Evolutionary conservation across 2,888 invertebrate genomes (phyloP).

Genomic region (Mylabris sibirica): DNA sequence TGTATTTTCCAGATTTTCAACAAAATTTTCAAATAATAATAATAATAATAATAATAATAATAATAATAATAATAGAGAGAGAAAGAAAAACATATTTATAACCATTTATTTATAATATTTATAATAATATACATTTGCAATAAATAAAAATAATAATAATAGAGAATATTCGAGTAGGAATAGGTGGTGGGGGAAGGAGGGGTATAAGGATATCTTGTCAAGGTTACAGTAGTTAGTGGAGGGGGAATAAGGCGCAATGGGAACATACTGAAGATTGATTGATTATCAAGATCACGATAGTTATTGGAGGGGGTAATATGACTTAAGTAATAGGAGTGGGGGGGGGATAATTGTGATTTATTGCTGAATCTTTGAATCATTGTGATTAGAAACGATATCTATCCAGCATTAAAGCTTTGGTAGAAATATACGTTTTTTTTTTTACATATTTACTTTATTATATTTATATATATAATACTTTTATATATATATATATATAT

Average conservation of each 20-base stretch:
- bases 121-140: slow-evolving; percentile 39
- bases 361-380: background rate
- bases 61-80: background rate
- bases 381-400: background rate
- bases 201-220: too few species aligned
- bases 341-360: background rate
- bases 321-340: too few species aligned
- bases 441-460: background rate
- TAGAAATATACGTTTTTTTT: slow-evolving; percentile 26
- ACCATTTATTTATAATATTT: slow-evolving; percentile 7
- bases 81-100: background rate
- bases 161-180: background rate
- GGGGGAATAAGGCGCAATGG: too few species aligned
- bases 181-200: too few species aligned
- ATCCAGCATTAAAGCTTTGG: slow-evolving; percentile 27
- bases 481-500: background rate
- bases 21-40: too few species aligned
- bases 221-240: too few species aligned
- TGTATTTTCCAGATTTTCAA: slow-evolving; percentile 11
- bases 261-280: too few species aligned
- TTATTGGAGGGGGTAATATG: too few species aligned
- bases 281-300: too few species aligned
- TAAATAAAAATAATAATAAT: background rate
- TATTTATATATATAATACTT: background rate
- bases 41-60: too few species aligned